Evolutionary conservation across 1,140 invertebrate genomes (phyloP).

Genomic region (Steinernema khuongi): DNA sequence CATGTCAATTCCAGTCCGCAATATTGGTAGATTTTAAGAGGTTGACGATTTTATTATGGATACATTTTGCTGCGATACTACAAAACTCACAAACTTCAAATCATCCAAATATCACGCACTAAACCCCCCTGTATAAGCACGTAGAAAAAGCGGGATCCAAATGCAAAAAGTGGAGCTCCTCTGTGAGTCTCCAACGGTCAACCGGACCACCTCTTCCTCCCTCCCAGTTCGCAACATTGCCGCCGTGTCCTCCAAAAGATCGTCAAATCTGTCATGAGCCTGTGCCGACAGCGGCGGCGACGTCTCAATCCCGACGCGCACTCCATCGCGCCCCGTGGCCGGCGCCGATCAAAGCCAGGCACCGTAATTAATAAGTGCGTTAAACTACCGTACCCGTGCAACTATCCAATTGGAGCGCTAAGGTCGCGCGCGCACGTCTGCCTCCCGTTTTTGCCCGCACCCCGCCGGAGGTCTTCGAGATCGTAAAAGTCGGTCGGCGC

Average conservation of each 20-base stretch:
- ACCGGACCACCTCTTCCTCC: not conserved
- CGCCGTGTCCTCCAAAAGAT: not conserved
- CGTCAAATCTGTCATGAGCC: not conserved
- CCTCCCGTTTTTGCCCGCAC: not conserved
- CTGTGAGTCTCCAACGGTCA: no score
- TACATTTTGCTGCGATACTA: no score
- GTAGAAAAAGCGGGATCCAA: no score
- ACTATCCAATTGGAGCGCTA: not conserved
- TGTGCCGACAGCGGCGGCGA: not conserved
- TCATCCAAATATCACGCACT: no score
- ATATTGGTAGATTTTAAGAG: no score
- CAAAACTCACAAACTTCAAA: no score
- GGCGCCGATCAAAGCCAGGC: not conserved
- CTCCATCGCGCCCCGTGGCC: not conserved
- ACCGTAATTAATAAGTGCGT: slow-evolving; percentile 14
- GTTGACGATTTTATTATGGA: no score
- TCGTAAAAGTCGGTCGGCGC: slow-evolving; percentile 8
- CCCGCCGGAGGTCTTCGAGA: not conserved
- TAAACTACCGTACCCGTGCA: not conserved
- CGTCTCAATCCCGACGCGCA: not conserved
- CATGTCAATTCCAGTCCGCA: no score
- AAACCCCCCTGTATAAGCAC: no score
- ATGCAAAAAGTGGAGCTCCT: no score
- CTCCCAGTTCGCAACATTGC: not conserved
- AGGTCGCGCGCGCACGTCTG: not conserved